Base-by-base conservation (phyloP, 2,113 vertebrate species). In the Sphyrna mokarran region DNA sequence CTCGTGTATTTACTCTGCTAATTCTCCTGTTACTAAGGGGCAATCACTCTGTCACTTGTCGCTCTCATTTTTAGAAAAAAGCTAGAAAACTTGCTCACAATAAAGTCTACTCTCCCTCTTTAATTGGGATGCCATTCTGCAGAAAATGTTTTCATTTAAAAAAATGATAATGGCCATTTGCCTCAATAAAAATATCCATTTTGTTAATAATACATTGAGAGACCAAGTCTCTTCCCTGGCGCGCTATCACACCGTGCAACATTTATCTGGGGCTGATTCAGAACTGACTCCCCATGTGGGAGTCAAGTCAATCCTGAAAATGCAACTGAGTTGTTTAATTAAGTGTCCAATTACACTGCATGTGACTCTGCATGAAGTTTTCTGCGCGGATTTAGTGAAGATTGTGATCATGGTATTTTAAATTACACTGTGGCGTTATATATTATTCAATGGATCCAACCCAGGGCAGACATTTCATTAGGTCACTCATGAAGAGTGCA, bases 361-460 rank as follows among this genome's bases (percentile, higher is more conserved):
- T 66, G 61, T 18, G 16, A 37, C 89, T 93, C 61, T 93, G 61
- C 89, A 93, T 66, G 61, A 66, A 9, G n/a, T 58, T 66, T 93
- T 61, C 33, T 93, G 89, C 33, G 16, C 37, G n/a, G 11, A 90
- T 90, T 90, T 16, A 16, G 54, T 14, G 26, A 54, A 90, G 11
- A 90, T 66, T 66, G 18, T 37, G 29, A 37, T 91, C 33, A 14
- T 66, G 61, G 89, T 18, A 93, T 66, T 90, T 90, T 90, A 90
- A 61, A 90, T 11, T 90, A n/a, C 54, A 33, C 89, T n/a, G 89
- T 37, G 58, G 29, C 8, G 58, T 66, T 91, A 91, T 93, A 93
- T 66, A 66, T 93, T 93, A 68, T 93, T 93, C n/a, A 93, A 93
- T 93, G 20, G 33, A 90, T 33, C 48, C 87, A 58, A 61, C 87